Conservation (phyloP, 2,888 invertebrate species). For the Melipona bicolor region DNA sequence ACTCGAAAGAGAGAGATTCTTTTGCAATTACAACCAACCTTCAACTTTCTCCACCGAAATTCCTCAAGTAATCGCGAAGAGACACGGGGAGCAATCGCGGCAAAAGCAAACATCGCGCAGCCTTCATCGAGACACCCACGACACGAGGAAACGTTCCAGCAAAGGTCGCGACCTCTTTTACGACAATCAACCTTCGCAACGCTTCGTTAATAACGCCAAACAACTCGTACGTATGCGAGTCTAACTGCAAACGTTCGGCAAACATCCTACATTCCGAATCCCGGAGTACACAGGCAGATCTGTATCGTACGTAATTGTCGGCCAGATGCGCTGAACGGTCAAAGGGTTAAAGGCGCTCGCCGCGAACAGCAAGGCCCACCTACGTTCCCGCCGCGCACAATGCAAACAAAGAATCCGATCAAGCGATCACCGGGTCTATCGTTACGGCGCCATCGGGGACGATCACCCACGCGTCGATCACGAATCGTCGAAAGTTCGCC, state of each 20-base stretch:
- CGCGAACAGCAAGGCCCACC: constrained; percentile 1
- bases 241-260: neutral
- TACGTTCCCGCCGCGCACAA: neutral
- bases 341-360: constrained; percentile 13
- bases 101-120: neutral
- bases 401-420: constrained; percentile 5
- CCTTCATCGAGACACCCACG: neutral
- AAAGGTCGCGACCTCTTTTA: neutral
- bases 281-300: neutral
- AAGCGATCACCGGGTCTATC: constrained; percentile 2
- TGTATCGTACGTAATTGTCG: constrained; percentile 1
- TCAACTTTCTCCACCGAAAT: neutral
- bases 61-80: neutral
- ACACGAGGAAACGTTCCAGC: neutral
- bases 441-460: constrained; percentile 9
- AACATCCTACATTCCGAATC: constrained; percentile 1
- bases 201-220: neutral
- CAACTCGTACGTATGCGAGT: neutral
- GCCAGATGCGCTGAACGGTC: neutral
- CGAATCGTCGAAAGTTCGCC: constrained; percentile 6
- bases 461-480: constrained; percentile 28
- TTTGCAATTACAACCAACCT: neutral
- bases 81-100: neutral
- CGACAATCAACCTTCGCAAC: neutral
- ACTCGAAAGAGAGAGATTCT: neutral